These are phyloP conservation scores for Desmodus rotundus DNA, from an alignment of 2,113 vertebrate species.

Conservation along the genomic window DNA sequence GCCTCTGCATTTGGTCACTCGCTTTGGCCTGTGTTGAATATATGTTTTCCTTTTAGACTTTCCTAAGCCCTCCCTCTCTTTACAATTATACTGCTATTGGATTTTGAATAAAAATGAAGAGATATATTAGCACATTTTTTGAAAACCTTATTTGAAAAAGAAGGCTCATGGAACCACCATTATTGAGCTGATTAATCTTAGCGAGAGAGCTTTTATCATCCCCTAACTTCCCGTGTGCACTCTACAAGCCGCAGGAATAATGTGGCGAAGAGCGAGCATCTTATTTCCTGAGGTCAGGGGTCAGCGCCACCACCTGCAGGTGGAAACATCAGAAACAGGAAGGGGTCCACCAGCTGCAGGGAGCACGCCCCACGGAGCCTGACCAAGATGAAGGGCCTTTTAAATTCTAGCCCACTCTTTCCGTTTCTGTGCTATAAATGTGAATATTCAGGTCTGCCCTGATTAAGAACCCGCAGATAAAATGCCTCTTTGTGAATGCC, in stretches of 20 bases:
- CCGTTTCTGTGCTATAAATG: constrained; percentile 34
- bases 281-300: constrained; percentile 32
- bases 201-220: constrained; percentile 24
- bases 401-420: constrained; percentile 1
- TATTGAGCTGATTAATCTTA: constrained; percentile 39
- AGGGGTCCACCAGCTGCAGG: background rate
- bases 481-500: constrained; percentile 44
- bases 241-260: background rate
- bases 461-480: constrained; percentile 42
- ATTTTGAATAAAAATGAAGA: background rate
- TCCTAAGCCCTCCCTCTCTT: background rate
- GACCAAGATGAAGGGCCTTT: constrained; percentile 33
- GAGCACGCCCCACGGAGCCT: background rate
- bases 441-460: constrained; percentile 46
- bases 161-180: background rate
- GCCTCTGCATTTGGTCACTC: background rate
- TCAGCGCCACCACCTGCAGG: background rate
- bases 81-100: background rate
- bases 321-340: constrained; percentile 16
- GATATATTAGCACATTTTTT: background rate
- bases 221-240: background rate
- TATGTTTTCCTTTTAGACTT: background rate
- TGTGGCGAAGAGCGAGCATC: background rate
- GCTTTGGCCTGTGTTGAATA: background rate
- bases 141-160: constrained; percentile 28